Base-by-base conservation (phyloP, 2,888 invertebrate genomes). In the Aspidiotus destructor region DNA sequence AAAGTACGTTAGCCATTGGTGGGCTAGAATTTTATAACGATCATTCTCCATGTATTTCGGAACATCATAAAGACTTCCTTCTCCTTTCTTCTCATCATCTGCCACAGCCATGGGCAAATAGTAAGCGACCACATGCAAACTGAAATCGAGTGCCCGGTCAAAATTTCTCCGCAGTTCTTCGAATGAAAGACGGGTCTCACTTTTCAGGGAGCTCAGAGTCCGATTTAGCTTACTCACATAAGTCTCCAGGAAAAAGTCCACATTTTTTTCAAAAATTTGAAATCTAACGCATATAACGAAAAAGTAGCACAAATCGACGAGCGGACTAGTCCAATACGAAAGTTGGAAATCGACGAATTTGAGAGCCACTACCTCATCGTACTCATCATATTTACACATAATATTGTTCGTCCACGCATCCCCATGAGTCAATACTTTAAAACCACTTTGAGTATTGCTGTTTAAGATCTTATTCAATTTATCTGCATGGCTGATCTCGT, bases 311-410 rank as follows among this genome's bases (percentile, higher is more conserved):
- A 72, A 60, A 64, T 73, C 72, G 0, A 58, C 13, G 0, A 60
- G 69, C 1, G 72, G 72, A 7, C 67, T 67, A 16, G 42, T 60
- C 62, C 64, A 72, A 13, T 44, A 54, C 16, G 55, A 52, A 5
- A 61, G 11, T 70, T 72, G 72, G 17, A 69, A 67, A 60, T 72
- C 72, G 16, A 70, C 42, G 44, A 71, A 62, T 62, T 70, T 71
- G 0, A 44, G 8, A 41, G 7, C n/a, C 8, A 9, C n/a, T 15
- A 55, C 17, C 2, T 9, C 13, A 8, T 67, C 68, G n/a, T 58
- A 57, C 8, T 63, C 60, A 8, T 70, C 44, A 13, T 70, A 67
- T 57, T 71, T 72, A 62, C 71, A 71, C 70, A 72, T 57, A 40
- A 72, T 68, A 17, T 73, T 61, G 44, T 61, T 61, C 10, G 9